Evolutionary conservation across 2,113 vertebrate species (phyloP).

Genomic region (Elgaria multicarinata): DNA sequence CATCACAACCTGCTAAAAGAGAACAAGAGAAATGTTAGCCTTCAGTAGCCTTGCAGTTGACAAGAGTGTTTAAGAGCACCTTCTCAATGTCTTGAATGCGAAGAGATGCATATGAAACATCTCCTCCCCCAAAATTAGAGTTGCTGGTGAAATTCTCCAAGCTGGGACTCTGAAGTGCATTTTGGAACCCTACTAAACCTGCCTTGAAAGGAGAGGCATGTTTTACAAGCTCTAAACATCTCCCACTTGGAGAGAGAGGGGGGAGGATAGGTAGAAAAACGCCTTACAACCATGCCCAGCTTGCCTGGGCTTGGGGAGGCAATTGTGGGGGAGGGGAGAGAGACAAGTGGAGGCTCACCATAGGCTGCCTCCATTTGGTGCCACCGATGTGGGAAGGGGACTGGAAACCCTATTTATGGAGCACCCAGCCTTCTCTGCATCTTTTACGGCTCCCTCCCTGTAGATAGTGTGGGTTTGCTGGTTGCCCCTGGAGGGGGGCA

Average conservation of each 20-base stretch:
- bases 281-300: no score
- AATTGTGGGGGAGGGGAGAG: no score
- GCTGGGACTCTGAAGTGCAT: background rate
- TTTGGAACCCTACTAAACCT: background rate
- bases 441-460: no score
- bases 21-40: background rate
- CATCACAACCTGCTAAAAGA: slow-evolving; percentile 38
- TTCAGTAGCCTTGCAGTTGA: slow-evolving; percentile 21
- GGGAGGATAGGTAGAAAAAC: background rate
- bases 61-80: background rate
- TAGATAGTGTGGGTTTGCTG: no score
- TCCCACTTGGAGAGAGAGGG: background rate
- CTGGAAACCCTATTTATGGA: no score
- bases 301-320: no score
- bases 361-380: no score
- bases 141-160: background rate
- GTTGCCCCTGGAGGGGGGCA: no score
- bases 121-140: background rate
- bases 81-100: background rate
- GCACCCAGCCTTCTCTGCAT: no score
- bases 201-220: background rate
- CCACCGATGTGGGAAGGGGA: no score
- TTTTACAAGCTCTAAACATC: background rate
- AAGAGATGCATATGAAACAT: background rate
- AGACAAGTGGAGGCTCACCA: no score